Base-by-base conservation (phyloP, 2,113 vertebrate species). In the Serinus canaria region DNA sequence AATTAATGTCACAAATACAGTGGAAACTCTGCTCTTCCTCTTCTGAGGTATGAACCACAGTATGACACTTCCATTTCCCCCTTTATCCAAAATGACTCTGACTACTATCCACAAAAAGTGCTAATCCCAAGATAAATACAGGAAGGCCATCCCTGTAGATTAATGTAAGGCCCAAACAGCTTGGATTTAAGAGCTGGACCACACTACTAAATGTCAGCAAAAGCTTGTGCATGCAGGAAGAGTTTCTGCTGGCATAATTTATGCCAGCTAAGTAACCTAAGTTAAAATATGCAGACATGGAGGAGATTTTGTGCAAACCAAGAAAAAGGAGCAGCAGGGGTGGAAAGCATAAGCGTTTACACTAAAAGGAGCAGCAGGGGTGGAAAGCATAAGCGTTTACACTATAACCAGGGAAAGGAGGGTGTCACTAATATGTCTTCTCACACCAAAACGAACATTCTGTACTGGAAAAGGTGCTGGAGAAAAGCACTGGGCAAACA, bases 391-490 rank as follows among this genome's bases (percentile, higher is more conserved):
- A 74, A 74, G 8, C 15, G 53, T 28, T 86, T 47, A 67, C 30
- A 64, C 41, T 9, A 43, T 33, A n/a, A 76, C 10, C 11, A 63
- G 47, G 27, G 16, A 85, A 77, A 74, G 27, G 24, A 89, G 5
- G 2, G 15, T 44, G 31, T 39, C 17, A 33, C 55, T 86, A 81
- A 59, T 30, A 83, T 13, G 13, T 53, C 33, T 31, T 24, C 41
- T n/a, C 28, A 37, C n/a, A 44, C 8, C 44, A 56, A 25, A 92
- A 52, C 0, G 0, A 59, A 75, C 3, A 8, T 25, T 72, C 33
- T 72, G 1, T 15, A 27, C 13, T 39, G 24, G 28, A 5, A 62
- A 14, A 81, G 74, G 13, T 35, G 23, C 22, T 4, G 3, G 18
- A 66, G 23, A 74, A 28, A 92, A 75, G 41, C 93, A 85, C 7